phyloP scores from a whole-genome alignment of 35 echinoderm and acorn worm species.

The Lytechinus pictus region DNA sequence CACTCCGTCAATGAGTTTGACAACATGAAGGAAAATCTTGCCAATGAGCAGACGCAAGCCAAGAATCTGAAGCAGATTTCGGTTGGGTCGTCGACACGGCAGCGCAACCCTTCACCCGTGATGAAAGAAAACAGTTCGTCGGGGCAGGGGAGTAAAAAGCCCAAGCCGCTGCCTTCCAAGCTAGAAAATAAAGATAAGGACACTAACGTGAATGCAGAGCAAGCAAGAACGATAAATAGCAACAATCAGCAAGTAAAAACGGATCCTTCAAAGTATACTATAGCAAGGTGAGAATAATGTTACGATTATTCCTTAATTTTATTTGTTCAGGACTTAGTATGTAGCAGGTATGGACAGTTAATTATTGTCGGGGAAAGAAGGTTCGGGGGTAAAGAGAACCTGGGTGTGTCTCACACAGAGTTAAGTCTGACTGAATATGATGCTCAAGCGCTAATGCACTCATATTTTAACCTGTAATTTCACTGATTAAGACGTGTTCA shows the following conservation, averaged over 20 bases:
- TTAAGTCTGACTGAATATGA: no score
- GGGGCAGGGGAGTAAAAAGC: conserved; percentile 57
- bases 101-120: conserved; percentile 33
- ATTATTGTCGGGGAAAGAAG: no score
- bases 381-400: no score
- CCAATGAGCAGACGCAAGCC: conserved; percentile 90
- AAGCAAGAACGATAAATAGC: conserved; percentile 42
- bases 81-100: conserved; percentile 50
- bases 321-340: no score
- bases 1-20: conserved; percentile 93
- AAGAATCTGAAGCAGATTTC: conserved; percentile 86
- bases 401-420: no score
- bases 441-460: no score
- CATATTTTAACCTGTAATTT: no score
- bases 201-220: conserved; percentile 68
- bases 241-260: conserved; percentile 29
- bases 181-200: conserved; percentile 94
- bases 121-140: conserved; percentile 68
- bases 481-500: no score
- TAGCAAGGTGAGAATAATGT: background rate
- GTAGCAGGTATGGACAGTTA: no score
- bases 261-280: conserved; percentile 32
- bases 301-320: no score
- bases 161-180: conserved; percentile 76
- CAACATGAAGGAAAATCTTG: conserved; percentile 81